phyloP scores from a whole-genome alignment of 2,797 vertebrate genomes.

The Chloroceryle inda region DNA sequence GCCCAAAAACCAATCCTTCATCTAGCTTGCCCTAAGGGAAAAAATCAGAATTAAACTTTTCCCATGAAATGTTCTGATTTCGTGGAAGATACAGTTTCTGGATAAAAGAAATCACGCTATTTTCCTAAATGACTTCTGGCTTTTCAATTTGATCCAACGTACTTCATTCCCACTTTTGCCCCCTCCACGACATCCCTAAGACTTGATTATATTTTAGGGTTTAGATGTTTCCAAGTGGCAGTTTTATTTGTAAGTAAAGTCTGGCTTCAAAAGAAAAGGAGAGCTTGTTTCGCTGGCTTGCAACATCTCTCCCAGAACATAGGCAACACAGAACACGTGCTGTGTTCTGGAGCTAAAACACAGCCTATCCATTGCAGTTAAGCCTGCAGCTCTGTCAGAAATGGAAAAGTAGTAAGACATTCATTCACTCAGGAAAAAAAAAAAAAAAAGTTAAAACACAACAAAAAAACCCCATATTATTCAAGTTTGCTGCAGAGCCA shows the following conservation, averaged over 20 bases:
- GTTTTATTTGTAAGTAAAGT: not conserved
- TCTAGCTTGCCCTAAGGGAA: not conserved
- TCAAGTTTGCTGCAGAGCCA: not conserved
- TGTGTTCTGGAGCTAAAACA: not conserved
- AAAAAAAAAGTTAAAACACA: not conserved
- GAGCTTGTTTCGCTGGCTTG: not conserved
- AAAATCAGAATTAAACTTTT: not conserved
- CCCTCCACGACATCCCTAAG: not conserved
- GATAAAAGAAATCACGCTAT: not conserved
- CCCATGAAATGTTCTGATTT: not conserved
- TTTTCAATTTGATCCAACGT: not conserved
- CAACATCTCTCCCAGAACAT: not conserved
- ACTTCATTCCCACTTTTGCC: not conserved
- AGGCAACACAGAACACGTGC: not conserved
- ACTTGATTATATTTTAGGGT: not conserved
- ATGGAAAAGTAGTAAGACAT: constrained; percentile 41
- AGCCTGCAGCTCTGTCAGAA: not conserved
- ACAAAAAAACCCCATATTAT: not conserved
- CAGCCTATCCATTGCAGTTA: not conserved
- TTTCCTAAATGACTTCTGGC: not conserved
- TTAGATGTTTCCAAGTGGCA: not conserved
- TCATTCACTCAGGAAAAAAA: not conserved
- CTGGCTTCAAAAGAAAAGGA: not conserved
- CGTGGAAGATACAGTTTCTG: not conserved
- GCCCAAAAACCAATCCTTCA: not conserved